Evolutionary conservation across 2,888 invertebrate species (phyloP).

Genomic region (Microdon myrmicae): DNA sequence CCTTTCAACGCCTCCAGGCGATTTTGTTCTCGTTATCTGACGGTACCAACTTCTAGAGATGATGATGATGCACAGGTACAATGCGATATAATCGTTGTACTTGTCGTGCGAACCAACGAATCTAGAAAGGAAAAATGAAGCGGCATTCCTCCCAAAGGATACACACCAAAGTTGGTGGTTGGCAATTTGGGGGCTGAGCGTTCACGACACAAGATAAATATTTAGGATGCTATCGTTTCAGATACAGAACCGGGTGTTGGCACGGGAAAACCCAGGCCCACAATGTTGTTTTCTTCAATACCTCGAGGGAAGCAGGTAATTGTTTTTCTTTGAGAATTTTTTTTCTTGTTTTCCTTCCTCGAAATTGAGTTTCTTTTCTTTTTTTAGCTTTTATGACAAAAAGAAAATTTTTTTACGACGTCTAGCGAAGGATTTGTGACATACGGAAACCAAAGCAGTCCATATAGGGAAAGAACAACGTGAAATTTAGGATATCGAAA

Average conservation of each 20-base stretch:
- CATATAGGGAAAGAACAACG: too few species aligned
- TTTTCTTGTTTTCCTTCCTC: slow-evolving; percentile 10
- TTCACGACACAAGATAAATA: slow-evolving; percentile 38
- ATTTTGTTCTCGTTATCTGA: slow-evolving; percentile 55
- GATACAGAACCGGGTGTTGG: too few species aligned
- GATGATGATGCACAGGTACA: slow-evolving; percentile 23
- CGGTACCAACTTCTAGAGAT: slow-evolving; percentile 39
- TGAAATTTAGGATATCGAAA: too few species aligned
- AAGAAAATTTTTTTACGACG: too few species aligned
- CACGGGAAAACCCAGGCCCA: too few species aligned
- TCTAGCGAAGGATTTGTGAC: too few species aligned
- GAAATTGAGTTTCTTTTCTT: slow-evolving; percentile 15
- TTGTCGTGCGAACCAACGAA: slow-evolving; percentile 13
- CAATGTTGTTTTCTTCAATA: slow-evolving; percentile 20
- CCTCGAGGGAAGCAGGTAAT: slow-evolving; percentile 42
- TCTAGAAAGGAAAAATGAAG: not conserved
- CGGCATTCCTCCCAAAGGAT: slow-evolving; percentile 4
- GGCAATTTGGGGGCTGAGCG: slow-evolving; percentile 35
- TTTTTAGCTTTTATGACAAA: too few species aligned
- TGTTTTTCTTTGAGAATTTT: slow-evolving; percentile 37
- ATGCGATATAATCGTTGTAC: slow-evolving; percentile 12
- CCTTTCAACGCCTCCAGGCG: slow-evolving; percentile 61
- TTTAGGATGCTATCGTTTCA: slow-evolving; percentile 43
- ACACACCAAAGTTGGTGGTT: slow-evolving; percentile 17
- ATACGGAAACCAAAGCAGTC: too few species aligned